Conservation (phyloP, 1,140 invertebrate species). For the Hormaphis cornu region DNA sequence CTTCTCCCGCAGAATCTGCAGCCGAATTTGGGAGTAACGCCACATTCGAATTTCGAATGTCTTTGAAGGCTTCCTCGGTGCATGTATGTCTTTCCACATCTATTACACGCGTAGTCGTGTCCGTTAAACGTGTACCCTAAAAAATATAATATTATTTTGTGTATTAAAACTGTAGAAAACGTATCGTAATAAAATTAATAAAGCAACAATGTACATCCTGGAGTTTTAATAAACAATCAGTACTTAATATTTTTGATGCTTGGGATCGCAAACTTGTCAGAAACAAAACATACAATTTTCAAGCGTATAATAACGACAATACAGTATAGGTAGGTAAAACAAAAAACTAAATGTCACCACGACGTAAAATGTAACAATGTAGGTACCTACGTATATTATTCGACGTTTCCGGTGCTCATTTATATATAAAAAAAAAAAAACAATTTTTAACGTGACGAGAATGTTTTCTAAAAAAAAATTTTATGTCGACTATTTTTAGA, state of each 20-base stretch:
- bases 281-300: background rate
- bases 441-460: no score
- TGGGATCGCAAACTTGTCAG: background rate
- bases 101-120: slow-evolving; percentile 35
- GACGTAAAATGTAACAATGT: no score
- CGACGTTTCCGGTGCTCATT: no score
- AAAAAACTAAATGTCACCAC: no score
- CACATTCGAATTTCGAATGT: slow-evolving; percentile 41
- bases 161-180: background rate
- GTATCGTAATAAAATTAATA: background rate
- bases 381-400: no score
- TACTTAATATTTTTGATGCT: background rate
- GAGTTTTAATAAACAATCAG: background rate
- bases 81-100: slow-evolving; percentile 43
- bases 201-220: background rate
- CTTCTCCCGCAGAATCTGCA: slow-evolving; percentile 40
- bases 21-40: slow-evolving; percentile 41
- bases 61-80: slow-evolving; percentile 41
- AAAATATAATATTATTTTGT: background rate
- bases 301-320: no score
- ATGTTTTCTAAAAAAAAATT: no score
- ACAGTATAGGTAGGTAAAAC: no score
- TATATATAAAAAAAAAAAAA: no score
- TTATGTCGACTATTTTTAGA: no score
- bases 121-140: background rate